A percentile compares a stretch with the other conserved stretches of the same genome.
These are phyloP conservation scores for Ariopsis seemanni DNA, from an alignment of 2,113 vertebrate species.

Conservation along the genomic window DNA sequence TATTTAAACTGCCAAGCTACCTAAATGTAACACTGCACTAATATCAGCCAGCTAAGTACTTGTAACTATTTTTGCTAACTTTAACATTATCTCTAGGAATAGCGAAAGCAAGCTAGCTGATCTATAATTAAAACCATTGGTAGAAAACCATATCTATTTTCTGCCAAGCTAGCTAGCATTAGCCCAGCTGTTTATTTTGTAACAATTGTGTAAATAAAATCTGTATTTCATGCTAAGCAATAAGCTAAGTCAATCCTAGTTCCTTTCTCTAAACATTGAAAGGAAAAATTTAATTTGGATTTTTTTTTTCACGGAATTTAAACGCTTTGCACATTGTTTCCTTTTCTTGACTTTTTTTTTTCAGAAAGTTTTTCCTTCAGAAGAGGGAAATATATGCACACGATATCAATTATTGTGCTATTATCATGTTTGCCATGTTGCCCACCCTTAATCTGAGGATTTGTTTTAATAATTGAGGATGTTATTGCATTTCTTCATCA, in stretches of 20 bases:
- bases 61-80: background rate
- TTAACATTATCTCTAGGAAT: background rate
- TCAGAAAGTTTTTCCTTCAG: background rate
- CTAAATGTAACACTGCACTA: background rate
- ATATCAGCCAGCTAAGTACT: background rate
- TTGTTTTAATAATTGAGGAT: background rate
- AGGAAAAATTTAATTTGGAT: background rate
- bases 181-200: background rate
- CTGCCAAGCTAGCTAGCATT: background rate
- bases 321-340: background rate
- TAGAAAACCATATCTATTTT: background rate
- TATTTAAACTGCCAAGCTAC: background rate
- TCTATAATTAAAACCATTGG: no score
- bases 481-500: background rate
- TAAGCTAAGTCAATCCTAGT: background rate
- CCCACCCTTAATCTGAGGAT: background rate
- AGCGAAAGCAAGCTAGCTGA: background rate
- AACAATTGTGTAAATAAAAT: background rate
- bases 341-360: background rate
- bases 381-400: background rate
- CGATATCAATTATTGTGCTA: background rate
- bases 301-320: background rate
- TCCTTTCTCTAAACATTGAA: background rate
- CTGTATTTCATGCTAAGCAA: background rate
- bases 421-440: background rate